phyloP scores from a whole-genome alignment of 2,113 vertebrate genomes.

The Xiphorhynchus elegans region DNA sequence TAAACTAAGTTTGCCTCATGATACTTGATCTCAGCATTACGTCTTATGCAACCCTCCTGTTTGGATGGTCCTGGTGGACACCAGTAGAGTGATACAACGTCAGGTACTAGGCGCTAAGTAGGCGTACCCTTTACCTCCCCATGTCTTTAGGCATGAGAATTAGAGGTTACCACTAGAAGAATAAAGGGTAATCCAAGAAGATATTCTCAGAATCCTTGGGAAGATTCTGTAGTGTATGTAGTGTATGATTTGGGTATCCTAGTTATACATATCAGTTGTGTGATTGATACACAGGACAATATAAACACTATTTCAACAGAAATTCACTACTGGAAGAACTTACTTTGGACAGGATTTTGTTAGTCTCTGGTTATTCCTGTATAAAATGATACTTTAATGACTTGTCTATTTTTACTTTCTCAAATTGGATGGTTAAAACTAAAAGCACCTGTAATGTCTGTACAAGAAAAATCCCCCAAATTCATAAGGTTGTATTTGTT shows the following conservation, averaged over 20 bases:
- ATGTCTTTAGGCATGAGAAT: not conserved
- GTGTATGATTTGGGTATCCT: not conserved
- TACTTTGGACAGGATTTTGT: not conserved
- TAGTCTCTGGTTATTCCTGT: not conserved
- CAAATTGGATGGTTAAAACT: not conserved
- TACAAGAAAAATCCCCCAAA: not conserved
- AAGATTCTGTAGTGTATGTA: no score
- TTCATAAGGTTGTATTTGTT: not conserved
- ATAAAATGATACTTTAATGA: not conserved
- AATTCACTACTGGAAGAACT: not conserved
- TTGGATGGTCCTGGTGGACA: not conserved
- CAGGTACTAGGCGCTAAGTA: not conserved
- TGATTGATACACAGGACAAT: not conserved
- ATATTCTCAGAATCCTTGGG: not conserved
- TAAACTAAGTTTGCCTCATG: not conserved
- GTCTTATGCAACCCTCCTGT: not conserved
- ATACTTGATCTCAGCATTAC: not conserved
- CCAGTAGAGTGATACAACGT: not conserved
- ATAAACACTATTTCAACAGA: not conserved
- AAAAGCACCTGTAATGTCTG: not conserved
- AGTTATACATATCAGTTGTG: not conserved
- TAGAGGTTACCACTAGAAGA: not conserved
- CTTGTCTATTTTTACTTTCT: not conserved
- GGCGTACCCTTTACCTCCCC: not conserved
- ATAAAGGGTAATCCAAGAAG: not conserved